Evolutionary conservation across 2,113 vertebrate genomes (phyloP).

Genomic region (Cercopithecus mona): DNA sequence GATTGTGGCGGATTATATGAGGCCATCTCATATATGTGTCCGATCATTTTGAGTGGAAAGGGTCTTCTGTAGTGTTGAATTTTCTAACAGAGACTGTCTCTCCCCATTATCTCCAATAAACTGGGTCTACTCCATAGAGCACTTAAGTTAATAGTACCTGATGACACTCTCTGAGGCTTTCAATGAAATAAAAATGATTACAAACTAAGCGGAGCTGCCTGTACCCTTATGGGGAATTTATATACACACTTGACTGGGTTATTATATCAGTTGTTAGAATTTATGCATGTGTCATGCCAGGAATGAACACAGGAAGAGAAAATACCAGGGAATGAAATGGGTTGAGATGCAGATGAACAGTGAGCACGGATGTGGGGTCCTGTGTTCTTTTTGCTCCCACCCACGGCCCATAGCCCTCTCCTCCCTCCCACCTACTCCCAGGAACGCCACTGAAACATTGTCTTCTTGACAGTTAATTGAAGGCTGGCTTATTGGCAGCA

Average conservation of each 20-base stretch:
- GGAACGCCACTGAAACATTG: not conserved
- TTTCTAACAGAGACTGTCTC: not conserved
- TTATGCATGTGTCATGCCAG: not conserved
- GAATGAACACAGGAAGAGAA: not conserved
- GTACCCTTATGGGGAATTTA: not conserved
- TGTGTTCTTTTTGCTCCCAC: not conserved
- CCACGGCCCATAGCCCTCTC: too few relatives aligned
- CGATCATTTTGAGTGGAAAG: not conserved
- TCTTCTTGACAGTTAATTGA: not conserved
- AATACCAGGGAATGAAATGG: not conserved
- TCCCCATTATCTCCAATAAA: conserved; percentile 57
- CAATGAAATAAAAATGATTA: conserved; percentile 40
- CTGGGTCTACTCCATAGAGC: conserved; percentile 9
- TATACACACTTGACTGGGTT: not conserved
- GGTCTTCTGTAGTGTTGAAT: not conserved
- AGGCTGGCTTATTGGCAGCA: not conserved
- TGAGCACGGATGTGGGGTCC: not conserved
- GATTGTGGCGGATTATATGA: conserved; percentile 40
- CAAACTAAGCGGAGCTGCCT: conserved; percentile 37
- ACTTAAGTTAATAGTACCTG: conserved; percentile 42
- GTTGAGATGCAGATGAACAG: not conserved
- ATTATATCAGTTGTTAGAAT: not conserved
- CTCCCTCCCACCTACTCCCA: not conserved
- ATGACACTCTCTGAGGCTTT: conserved; percentile 24
- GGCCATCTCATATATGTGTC: not conserved